Evolutionary conservation across 1,140 invertebrate species (phyloP), one percentile per base, ranked within the genome.

Genomic region (Philaenus spumarius): DNA sequence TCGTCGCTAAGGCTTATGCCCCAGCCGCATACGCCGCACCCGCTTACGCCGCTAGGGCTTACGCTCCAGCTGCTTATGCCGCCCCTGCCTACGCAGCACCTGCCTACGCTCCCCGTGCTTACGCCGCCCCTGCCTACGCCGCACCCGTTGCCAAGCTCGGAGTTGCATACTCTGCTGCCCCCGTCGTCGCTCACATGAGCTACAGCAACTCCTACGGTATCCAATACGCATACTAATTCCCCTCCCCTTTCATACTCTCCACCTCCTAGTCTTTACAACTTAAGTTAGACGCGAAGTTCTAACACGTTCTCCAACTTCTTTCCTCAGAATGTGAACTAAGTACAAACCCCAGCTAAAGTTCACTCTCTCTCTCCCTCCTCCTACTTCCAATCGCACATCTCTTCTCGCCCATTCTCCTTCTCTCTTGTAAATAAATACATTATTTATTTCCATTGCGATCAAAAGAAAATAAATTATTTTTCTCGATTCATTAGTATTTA

Each of bases 171-270:
- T 65, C 61, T 26, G 61, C 64, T 26, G 67, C 67, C 58, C 62
- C 63, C 56, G 63, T 61, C 34, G 66, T 68, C 40, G 59, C 66
- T 45, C 61, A 64, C 62, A 50, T 64, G 24, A 46, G 56, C 55
- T 67, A 60, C 57, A 64, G 64, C 58, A 59, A 64, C 59, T 66
- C 59, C 46, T 62, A 63, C 40, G 58, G 59, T 39, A 68, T 81
- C 55, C 64, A 67, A 37, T 69, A 69, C 63, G 67, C 58, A 59
- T 69, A 62, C 37, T 69, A 68, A 67, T 37, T 19, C 2, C 43
- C 43, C 19, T 46, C n/a, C n/a, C 40, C 40, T 43, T 37, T n/a
- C 35, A 37, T 37, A 9, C 7, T 37, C n/a, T 37, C 35, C 7
- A n/a, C 22, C 5, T 50, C n/a, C 50, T 52, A 30, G 26, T 30